These are phyloP conservation scores for Minunthozetes semirufus DNA, from an alignment of 2,888 invertebrate genomes.

Conservation along the genomic window DNA sequence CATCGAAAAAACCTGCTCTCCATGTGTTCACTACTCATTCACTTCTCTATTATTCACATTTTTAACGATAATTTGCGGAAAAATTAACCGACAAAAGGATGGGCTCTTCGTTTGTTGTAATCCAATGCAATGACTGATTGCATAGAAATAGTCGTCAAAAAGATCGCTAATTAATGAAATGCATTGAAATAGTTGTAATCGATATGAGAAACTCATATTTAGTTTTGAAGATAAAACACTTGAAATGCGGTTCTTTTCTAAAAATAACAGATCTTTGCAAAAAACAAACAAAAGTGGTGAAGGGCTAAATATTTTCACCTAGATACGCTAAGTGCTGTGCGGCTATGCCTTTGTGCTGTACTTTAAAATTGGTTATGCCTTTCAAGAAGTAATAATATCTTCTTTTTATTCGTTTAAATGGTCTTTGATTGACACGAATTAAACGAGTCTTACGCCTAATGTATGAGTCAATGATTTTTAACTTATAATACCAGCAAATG, in stretches of 20 bases:
- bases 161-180: no score
- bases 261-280: no score
- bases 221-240: no score
- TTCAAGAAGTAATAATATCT: not conserved
- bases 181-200: no score
- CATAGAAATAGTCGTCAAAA: no score
- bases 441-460: not conserved
- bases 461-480: not conserved
- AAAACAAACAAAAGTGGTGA: no score
- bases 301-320: no score
- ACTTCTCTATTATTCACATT: not conserved
- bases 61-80: not conserved
- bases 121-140: no score
- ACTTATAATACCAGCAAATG: not conserved
- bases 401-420: not conserved
- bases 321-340: no score
- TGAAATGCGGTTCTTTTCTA: no score
- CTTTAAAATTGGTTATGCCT: not conserved
- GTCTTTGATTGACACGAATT: not conserved
- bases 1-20: slow-evolving; percentile 2
- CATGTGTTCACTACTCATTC: not conserved
- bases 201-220: no score
- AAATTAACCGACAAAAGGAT: not conserved
- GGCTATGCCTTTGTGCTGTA: not conserved
- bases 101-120: no score